These are phyloP conservation scores for Eudyptes chrysolophus DNA, from an alignment of 2,113 vertebrate species.

Conservation along the genomic window DNA sequence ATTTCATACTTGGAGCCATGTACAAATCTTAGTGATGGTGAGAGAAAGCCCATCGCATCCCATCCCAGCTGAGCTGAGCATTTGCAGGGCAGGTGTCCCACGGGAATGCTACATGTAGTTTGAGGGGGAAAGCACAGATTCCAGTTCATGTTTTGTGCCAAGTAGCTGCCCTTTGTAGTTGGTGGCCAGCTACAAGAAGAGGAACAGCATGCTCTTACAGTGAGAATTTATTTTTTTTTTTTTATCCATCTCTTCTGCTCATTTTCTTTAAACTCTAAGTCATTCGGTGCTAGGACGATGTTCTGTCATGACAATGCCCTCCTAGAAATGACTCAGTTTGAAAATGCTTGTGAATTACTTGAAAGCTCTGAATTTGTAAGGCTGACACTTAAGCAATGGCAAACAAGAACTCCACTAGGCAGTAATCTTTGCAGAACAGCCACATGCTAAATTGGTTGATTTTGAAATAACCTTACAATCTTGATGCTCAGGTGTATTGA, in stretches of 20 bases:
- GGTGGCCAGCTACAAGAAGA: not conserved
- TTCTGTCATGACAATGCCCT: not conserved
- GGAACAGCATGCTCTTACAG: accelerated
- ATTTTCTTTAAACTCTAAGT: not conserved
- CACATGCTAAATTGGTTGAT: not conserved
- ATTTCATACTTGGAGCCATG: accelerated
- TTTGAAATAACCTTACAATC: not conserved
- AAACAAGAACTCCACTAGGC: not conserved
- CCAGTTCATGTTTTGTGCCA: not conserved
- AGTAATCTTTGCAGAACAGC: not conserved
- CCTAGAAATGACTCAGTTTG: not conserved
- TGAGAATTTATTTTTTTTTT: not conserved
- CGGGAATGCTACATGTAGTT: not conserved
- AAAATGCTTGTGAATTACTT: not conserved
- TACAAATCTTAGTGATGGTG: not conserved
- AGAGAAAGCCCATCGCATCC: not conserved
- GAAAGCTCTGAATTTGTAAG: not conserved
- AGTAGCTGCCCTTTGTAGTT: not conserved
- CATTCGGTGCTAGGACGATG: not conserved
- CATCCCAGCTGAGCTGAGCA: not conserved
- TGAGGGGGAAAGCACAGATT: not conserved
- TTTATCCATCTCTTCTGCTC: not conserved
- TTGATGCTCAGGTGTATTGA: not conserved
- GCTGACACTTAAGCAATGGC: not conserved
- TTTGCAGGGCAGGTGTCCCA: not conserved